Evolutionary conservation across 2,888 invertebrate genomes (phyloP).

Genomic region (Ectemnius lituratus): DNA sequence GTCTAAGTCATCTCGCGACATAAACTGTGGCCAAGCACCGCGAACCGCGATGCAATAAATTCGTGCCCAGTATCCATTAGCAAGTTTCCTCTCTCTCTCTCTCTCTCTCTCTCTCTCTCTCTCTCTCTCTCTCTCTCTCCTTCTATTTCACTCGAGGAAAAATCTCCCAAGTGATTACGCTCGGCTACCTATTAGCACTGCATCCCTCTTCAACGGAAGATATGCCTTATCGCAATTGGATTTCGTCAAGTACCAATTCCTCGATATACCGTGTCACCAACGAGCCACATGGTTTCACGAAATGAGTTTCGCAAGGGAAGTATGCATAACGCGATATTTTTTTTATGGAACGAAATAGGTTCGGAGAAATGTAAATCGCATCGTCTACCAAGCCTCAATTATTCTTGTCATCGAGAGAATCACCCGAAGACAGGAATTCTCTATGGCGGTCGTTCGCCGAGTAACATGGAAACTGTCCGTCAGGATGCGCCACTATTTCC

Average conservation of each 20-base stretch:
- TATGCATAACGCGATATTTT: neutral
- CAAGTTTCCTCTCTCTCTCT: neutral
- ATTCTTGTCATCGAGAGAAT: neutral
- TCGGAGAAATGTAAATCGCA: neutral
- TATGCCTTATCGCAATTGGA: neutral
- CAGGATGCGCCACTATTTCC: too few species aligned
- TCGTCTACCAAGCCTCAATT: neutral
- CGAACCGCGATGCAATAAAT: conserved; percentile 18
- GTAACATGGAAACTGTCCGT: too few species aligned
- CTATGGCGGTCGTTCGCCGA: too few species aligned
- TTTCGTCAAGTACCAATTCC: neutral
- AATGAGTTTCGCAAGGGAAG: neutral
- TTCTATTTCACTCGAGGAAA: neutral
- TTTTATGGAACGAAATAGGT: neutral
- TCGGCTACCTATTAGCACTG: conserved; percentile 5
- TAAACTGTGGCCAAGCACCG: neutral
- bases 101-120: too few species aligned
- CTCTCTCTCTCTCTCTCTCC: neutral
- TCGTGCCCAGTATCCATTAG: conserved; percentile 7
- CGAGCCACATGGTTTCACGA: neutral
- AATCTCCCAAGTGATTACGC: conserved; percentile 25
- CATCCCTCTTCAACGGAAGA: neutral
- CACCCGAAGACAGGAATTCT: too few species aligned
- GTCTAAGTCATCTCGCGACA: conserved; percentile 10
- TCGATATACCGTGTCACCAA: neutral